Conservation (phyloP, 1,140 invertebrate species). For the Heliconius congener region DNA sequence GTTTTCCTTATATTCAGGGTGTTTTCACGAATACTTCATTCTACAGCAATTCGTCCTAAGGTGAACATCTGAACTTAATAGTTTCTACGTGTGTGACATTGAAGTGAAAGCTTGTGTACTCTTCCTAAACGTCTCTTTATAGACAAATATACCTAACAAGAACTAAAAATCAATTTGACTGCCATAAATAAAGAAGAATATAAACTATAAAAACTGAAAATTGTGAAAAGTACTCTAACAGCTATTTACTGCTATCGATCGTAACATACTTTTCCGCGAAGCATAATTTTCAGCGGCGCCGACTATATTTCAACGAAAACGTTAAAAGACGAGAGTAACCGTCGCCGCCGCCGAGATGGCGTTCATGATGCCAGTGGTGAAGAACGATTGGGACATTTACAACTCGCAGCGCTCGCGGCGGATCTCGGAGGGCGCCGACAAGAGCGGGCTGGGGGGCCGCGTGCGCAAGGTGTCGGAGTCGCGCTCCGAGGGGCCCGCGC, state of each 20-base stretch:
- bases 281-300: conserved; percentile 51
- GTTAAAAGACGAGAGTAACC: conserved; percentile 70
- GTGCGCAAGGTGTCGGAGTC: conserved; percentile 91
- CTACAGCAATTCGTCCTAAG: conserved; percentile 75
- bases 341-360: conserved; percentile 85
- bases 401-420: conserved; percentile 89
- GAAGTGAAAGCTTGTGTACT: conserved; percentile 69
- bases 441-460: conserved; percentile 82
- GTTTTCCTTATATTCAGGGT: conserved; percentile 80
- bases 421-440: conserved; percentile 88
- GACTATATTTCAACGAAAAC: conserved; percentile 66
- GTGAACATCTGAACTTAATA: conserved; percentile 71
- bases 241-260: conserved; percentile 43
- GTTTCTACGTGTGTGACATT: conserved; percentile 68
- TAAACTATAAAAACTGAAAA: conserved; percentile 19
- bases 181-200: conserved; percentile 3
- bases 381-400: conserved; percentile 96
- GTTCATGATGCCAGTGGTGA: conserved; percentile 96
- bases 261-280: conserved; percentile 43
- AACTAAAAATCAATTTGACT: conserved; percentile 20
- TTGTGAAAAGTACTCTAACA: conserved; percentile 27
- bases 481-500: conserved; percentile 89
- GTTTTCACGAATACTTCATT: conserved; percentile 80
- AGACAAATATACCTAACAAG: conserved; percentile 21
- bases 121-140: conserved; percentile 33